Base-by-base conservation (phyloP, 2,888 invertebrate genomes). In the Luperina nickerlii region DNA sequence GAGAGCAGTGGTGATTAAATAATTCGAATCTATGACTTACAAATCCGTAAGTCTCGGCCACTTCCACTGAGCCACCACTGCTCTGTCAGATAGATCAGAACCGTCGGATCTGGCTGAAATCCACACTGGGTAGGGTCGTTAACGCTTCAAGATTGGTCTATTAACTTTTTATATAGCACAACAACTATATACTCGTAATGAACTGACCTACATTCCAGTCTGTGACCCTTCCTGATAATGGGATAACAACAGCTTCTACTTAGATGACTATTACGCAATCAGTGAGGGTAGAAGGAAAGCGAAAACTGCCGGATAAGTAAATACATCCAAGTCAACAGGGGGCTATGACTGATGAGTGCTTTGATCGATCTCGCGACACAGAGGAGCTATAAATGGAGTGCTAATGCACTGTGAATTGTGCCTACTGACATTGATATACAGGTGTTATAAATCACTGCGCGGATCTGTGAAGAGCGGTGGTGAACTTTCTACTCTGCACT, bases 261-360 rank as follows among this genome's bases (percentile, higher is more conserved):
- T 27, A 65, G 32, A 84, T 48, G 85, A 38, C 54, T 69, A 83
- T 83, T 62, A 78, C 62, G 62, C 60, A 76, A 76, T 81, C 69
- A 86, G 24, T 15, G 42, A 51, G 15, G 24, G 20, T 51, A 48
- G 71, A 62, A 51, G 62, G 45, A 72, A 76, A 70, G 24, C 66
- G 71, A 71, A 81, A 83, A 75, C 74, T 79, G 15, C 27, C 8
- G 48, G 38, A 73, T 74, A 71, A 78, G 88, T 83, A 89, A 89
- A 89, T 79, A 85, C 20, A 66, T 72, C 51, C 69, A 62, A 86
- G 83, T 84, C 79, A 88, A 81, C 70, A 78, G 72, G 67, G 74
- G 71, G 70, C 67, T 66, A 63, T 90, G 87, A 90, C 75, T 81
- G 87, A 88, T 88, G 87, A 87, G 89, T 48, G 71, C 72, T 81